phyloP scores from a whole-genome alignment of 2,888 invertebrate species.

The Spilosoma lubricipeda region DNA sequence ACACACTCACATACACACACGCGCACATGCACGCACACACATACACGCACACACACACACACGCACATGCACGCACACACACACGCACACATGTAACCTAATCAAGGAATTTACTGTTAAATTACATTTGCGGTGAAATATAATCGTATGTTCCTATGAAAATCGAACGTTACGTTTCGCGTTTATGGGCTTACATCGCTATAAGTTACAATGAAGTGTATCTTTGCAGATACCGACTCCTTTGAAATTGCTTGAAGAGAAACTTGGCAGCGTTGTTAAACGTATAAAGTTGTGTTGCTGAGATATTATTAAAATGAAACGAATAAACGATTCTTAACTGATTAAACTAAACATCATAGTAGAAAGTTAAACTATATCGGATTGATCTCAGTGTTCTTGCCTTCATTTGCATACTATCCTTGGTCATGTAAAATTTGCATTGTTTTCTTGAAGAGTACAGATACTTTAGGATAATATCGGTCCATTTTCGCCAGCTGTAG shows the following conservation, averaged over 20 bases:
- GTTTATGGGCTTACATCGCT: too few relatives aligned
- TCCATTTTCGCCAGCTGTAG: slow-evolving; percentile 1
- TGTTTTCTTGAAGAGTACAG: slow-evolving; percentile 21
- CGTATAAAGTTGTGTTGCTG: background rate
- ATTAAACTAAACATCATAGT: background rate
- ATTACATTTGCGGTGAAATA: too few relatives aligned
- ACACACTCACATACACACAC: too few relatives aligned
- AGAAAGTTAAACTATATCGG: background rate
- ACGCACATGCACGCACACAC: too few relatives aligned
- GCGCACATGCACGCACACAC: too few relatives aligned
- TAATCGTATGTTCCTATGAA: too few relatives aligned
- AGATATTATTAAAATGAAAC: background rate
- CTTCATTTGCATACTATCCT: slow-evolving; percentile 6
- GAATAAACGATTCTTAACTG: background rate
- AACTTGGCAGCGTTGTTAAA: background rate
- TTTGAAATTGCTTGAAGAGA: background rate
- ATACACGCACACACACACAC: too few relatives aligned
- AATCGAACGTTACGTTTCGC: too few relatives aligned
- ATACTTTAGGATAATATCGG: slow-evolving; percentile 16
- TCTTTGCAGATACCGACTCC: too few relatives aligned
- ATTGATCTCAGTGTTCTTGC: background rate
- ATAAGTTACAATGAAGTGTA: too few relatives aligned
- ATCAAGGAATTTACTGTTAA: too few relatives aligned
- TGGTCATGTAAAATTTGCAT: slow-evolving; percentile 14
- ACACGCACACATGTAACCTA: too few relatives aligned